Percentiles rank a stretch among this genome's conserved stretches.
Evolutionary conservation across 92 coral and sea anemone species (phyloP).

Genomic region (Heliopora coerulea): DNA sequence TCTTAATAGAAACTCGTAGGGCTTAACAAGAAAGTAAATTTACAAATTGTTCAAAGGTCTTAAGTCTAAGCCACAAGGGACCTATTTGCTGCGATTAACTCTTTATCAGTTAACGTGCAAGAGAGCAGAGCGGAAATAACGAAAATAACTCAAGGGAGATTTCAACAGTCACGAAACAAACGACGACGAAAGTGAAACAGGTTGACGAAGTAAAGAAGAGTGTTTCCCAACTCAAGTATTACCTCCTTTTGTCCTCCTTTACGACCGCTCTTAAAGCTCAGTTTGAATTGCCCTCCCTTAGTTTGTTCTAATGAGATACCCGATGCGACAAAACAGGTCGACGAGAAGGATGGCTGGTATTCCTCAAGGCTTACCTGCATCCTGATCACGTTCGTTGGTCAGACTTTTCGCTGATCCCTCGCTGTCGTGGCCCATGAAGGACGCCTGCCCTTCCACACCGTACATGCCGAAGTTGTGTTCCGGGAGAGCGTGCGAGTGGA

Average conservation of each 20-base stretch:
- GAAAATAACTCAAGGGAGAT: slow-evolving; percentile 29
- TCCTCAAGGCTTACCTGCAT: slow-evolving; percentile 18
- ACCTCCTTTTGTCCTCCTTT: not conserved
- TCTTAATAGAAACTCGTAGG: slow-evolving; percentile 2
- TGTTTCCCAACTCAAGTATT: not conserved
- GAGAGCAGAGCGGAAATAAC: slow-evolving; percentile 44
- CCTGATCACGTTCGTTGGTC: slow-evolving; percentile 64
- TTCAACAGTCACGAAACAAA: slow-evolving; percentile 38
- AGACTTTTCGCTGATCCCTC: slow-evolving; percentile 75
- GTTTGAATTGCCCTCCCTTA: slow-evolving; percentile 43
- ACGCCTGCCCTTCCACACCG: slow-evolving; percentile 64
- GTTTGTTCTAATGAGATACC: slow-evolving; percentile 38
- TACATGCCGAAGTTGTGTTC: slow-evolving; percentile 79
- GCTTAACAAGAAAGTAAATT: slow-evolving; percentile 12
- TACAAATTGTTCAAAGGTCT: slow-evolving; percentile 14
- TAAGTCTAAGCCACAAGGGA: slow-evolving; percentile 24
- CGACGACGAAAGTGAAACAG: slow-evolving; percentile 7
- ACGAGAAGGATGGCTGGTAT: not conserved
- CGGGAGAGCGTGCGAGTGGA: slow-evolving; percentile 76
- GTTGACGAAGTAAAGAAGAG: not conserved
- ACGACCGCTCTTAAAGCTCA: slow-evolving; percentile 23
- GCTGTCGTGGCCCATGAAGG: slow-evolving; percentile 62
- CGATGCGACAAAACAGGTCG: slow-evolving; percentile 2
- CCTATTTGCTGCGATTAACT: slow-evolving; percentile 30
- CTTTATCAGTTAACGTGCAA: slow-evolving; percentile 39